A percentile compares a stretch with the other conserved stretches of the same genome.
Conservation (phyloP, 2,888 invertebrate species). For the Tenthredo distinguenda region DNA sequence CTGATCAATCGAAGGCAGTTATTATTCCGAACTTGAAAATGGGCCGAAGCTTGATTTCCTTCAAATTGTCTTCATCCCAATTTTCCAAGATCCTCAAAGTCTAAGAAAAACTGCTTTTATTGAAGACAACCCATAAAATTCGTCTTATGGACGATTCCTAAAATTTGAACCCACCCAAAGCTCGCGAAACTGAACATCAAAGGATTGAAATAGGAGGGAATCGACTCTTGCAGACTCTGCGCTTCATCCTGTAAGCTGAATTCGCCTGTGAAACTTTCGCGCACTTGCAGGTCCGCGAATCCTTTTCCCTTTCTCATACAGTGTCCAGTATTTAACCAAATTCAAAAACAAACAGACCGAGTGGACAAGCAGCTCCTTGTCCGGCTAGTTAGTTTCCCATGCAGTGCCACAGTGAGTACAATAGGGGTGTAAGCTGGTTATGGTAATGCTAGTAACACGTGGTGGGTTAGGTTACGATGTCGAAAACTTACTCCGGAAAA, state of each 20-base stretch:
- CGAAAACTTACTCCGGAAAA: conserved; percentile 39
- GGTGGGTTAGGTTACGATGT: conserved; percentile 29
- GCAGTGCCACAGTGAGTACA: conserved; percentile 3
- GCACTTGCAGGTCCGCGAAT: neutral
- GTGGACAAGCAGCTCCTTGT: conserved; percentile 34
- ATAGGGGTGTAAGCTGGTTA: conserved; percentile 41
- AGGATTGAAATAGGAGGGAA: neutral
- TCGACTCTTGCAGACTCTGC: neutral
- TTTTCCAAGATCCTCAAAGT: neutral
- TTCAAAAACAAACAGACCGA: conserved; percentile 11
- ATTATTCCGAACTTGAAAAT: neutral
- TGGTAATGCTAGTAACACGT: conserved; percentile 49
- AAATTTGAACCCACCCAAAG: neutral
- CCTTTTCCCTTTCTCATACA: neutral
- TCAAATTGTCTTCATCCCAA: neutral
- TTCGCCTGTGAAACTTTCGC: neutral
- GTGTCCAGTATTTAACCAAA: conserved; percentile 9
- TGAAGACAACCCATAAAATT: no score
- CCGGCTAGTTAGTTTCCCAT: conserved; percentile 39
- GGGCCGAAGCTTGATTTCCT: neutral
- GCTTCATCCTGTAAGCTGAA: neutral
- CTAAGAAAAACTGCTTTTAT: neutral
- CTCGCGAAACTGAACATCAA: neutral
- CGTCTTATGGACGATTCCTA: neutral
- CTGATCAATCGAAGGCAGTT: neutral